These are phyloP conservation scores for Pseudochirops cupreus DNA, from an alignment of 2,797 vertebrate species.

Conservation along the genomic window DNA sequence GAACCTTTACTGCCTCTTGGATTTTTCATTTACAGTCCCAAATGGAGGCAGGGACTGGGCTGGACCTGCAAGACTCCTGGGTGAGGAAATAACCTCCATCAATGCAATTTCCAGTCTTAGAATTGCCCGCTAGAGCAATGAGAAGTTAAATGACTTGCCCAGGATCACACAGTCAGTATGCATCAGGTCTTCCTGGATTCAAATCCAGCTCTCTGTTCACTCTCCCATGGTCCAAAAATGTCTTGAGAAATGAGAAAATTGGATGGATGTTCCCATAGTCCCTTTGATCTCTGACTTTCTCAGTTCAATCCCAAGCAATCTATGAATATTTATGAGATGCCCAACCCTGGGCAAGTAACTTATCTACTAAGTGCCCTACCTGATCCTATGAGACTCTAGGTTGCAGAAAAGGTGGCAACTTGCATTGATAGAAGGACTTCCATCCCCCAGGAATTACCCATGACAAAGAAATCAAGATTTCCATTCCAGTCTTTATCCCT, in stretches of 20 bases:
- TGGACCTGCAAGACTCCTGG: not conserved
- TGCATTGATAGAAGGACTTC: no score
- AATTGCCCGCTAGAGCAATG: slow-evolving; percentile 4
- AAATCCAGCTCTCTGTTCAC: slow-evolving; percentile 44
- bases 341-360: no score
- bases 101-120: not conserved
- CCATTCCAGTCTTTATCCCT: no score
- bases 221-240: not conserved
- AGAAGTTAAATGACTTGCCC: slow-evolving; percentile 50
- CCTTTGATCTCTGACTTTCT: no score
- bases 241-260: not conserved
- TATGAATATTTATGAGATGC: no score
- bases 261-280: no score
- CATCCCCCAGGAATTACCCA: no score
- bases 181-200: slow-evolving; percentile 27
- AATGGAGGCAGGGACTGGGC: not conserved
- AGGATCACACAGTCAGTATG: slow-evolving; percentile 55
- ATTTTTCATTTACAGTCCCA: not conserved
- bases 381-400: no score
- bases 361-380: no score
- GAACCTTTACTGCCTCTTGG: not conserved
- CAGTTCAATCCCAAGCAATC: no score
- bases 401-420: no score
- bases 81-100: not conserved
- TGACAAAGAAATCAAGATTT: no score